Evolutionary conservation across 2,113 vertebrate species (phyloP).

Genomic region (Oceanites oceanicus): DNA sequence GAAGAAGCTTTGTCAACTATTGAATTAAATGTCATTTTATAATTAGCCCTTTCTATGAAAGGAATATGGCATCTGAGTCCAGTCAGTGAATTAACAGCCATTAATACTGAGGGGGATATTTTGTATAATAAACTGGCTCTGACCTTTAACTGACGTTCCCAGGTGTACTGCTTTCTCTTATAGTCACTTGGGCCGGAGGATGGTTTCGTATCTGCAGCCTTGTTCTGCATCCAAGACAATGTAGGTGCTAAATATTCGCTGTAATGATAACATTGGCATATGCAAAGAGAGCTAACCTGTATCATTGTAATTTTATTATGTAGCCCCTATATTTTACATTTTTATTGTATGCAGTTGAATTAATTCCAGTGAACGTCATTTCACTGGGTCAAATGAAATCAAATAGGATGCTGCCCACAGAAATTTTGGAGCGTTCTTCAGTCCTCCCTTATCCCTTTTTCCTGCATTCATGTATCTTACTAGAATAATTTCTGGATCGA

Average conservation of each 20-base stretch:
- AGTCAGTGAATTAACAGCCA: background rate
- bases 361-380: background rate
- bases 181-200: background rate
- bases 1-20: background rate
- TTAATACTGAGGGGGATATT: background rate
- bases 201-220: background rate
- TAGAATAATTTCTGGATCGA: background rate
- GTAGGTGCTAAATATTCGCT: background rate
- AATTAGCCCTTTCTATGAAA: background rate
- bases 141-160: background rate
- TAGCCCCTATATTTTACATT: background rate
- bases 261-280: background rate
- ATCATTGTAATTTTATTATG: background rate
- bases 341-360: background rate
- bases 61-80: background rate
- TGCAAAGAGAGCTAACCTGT: background rate
- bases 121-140: background rate
- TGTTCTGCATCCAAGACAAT: background rate
- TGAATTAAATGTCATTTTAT: background rate
- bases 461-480: background rate
- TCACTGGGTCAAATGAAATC: background rate
- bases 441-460: background rate
- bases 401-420: background rate
- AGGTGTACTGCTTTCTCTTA: background rate
- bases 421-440: background rate